Evolutionary conservation across 2,797 vertebrate genomes (phyloP), one percentile per base, ranked within the genome.

Genomic region (Argya squamiceps): DNA sequence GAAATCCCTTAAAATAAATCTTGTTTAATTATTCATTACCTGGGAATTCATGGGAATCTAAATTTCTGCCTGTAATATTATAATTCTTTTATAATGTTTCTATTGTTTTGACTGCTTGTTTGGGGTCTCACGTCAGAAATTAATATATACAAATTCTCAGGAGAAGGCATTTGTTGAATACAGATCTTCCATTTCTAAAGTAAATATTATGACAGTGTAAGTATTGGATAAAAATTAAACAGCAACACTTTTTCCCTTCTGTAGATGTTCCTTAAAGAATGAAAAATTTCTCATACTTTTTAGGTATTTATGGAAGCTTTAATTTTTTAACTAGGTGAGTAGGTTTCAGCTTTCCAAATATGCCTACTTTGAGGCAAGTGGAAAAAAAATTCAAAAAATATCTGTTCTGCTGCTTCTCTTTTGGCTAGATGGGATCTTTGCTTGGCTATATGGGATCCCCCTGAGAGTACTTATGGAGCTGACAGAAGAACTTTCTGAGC

Each of bases 11-110:
- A 74, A 90, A 91, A 82, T 27, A 88, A 86, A 91, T 68, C 15
- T 26, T 62, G 4, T 55, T 90, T 71, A 84, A 81, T 84, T 95
- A 60, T 93, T 91, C 46, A 91, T 68, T 34, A 41, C 18, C 26
- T 88, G 64, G 29, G 56, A 77, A 7, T 78, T 69, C 11, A 58
- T n/a, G 7, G 22, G 13, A 79, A 65, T 88, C 24, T 44, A 73
- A 69, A n/a, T 70, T 70, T 90, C 41, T 77, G 27, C 10, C 15
- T n/a, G 6, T 43, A 70, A 55, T 41, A 41, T 34, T 82, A 34
- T 39, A 65, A 60, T 93, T 37, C 9, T 78, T 85, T 59, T 77
- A 39, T 52, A 49, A n/a, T 43, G 3, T 46, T 88, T 85, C 67
- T 80, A 26, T 65, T 85, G 43, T 92, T 83, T 62, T 92, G 19